These are phyloP conservation scores for Picus viridis DNA, from an alignment of 2,797 vertebrate species.

Conservation along the genomic window DNA sequence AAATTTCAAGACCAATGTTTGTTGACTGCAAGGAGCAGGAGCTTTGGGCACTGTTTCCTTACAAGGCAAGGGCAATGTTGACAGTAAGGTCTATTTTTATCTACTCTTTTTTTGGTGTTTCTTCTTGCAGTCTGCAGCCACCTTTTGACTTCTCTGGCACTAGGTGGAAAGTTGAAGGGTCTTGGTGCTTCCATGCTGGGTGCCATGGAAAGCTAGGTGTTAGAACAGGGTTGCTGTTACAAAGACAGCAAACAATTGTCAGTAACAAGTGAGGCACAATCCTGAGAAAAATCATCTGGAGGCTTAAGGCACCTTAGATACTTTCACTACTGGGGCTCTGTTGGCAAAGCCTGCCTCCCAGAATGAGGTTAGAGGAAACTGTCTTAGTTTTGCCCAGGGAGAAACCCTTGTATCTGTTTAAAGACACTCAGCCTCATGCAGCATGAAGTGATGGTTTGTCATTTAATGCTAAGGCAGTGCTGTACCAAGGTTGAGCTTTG, in stretches of 20 bases:
- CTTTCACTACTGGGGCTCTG: neutral
- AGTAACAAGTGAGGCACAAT: neutral
- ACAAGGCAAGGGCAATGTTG: neutral
- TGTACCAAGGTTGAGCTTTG: accelerated
- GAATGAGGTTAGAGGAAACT: neutral
- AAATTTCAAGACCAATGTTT: neutral
- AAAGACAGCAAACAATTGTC: neutral
- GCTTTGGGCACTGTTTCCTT: neutral
- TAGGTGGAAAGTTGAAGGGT: neutral
- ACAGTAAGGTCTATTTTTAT: neutral
- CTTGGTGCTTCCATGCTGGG: neutral
- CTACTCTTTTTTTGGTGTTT: neutral
- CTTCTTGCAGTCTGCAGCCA: neutral
- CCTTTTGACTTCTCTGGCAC: neutral
- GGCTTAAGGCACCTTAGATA: neutral
- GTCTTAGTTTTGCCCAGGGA: neutral
- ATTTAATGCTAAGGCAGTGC: neutral
- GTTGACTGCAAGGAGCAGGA: neutral
- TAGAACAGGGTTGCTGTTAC: neutral
- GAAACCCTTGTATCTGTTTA: neutral
- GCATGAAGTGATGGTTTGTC: neutral
- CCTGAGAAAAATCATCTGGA: neutral
- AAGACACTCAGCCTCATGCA: neutral
- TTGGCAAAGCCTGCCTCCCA: neutral
- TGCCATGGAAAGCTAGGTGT: neutral